phyloP scores from a whole-genome alignment of 2,888 invertebrate genomes.

The Ctena decussata region DNA sequence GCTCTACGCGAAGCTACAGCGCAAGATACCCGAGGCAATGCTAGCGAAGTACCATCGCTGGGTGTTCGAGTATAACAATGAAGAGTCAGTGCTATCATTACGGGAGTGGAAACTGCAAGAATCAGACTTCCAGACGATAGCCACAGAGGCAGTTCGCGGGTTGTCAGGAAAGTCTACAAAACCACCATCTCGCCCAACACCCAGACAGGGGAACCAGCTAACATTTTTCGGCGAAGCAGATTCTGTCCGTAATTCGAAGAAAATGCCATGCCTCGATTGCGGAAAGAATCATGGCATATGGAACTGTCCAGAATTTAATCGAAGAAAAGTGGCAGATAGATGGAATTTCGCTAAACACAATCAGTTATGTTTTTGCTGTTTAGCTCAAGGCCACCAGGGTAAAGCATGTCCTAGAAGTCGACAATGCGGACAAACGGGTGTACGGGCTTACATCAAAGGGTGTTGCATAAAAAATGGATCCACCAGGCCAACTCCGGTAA shows the following conservation, averaged over 20 bases:
- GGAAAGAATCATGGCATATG: constrained; percentile 25
- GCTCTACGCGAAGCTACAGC: neutral
- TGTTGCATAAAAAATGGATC: neutral
- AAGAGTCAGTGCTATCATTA: constrained; percentile 12
- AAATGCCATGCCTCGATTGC: constrained; percentile 1
- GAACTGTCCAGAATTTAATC: constrained; percentile 22
- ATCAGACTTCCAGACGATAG: constrained; percentile 8
- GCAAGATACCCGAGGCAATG: no score
- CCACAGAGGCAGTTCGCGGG: neutral
- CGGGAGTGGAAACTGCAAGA: no score
- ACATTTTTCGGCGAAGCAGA: no score
- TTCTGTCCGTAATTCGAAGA: neutral
- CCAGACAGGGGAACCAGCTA: neutral
- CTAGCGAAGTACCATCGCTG: no score
- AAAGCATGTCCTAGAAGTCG: neutral
- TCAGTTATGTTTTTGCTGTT: constrained; percentile 25
- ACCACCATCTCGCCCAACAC: neutral
- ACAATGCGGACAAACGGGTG: neutral
- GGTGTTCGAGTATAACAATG: constrained; percentile 20
- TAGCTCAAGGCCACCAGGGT: constrained; percentile 20
- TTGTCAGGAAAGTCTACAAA: neutral
- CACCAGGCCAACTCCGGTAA: neutral
- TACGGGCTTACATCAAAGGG: neutral
- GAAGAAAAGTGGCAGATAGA: neutral
- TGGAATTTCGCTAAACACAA: neutral